A percentile compares a stretch with the other conserved stretches of the same genome.
phyloP scores from a whole-genome alignment of 2,888 invertebrate genomes.

The Agrotis segetum region DNA sequence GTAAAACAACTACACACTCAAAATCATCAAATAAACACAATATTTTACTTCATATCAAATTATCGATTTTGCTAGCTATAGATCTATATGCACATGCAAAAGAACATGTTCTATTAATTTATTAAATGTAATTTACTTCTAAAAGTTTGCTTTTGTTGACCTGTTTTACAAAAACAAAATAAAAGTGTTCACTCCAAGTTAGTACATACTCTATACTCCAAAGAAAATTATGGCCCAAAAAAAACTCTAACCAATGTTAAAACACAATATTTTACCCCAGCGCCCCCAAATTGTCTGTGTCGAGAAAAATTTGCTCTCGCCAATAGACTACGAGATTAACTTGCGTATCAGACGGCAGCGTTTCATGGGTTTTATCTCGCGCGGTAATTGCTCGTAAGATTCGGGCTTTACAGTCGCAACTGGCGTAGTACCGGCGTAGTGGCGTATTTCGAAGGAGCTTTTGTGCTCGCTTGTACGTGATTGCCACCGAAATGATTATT shows the following conservation, averaged over 20 bases:
- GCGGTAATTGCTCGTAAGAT: conserved; percentile 85
- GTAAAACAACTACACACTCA: not conserved
- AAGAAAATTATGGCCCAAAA: conserved; percentile 24
- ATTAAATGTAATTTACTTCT: not conserved
- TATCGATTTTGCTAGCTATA: not conserved
- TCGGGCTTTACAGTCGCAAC: conserved; percentile 76
- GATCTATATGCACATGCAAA: not conserved
- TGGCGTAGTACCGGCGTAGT: conserved; percentile 67
- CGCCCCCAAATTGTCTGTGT: conserved; percentile 59
- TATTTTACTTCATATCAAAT: not conserved
- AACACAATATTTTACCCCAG: conserved; percentile 49
- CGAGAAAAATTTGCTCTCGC: conserved; percentile 70
- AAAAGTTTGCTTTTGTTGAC: not conserved
- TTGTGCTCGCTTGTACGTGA: conserved; percentile 76
- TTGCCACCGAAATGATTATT: conserved; percentile 76
- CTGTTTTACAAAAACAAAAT: conserved; percentile 10
- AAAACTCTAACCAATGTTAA: conserved; percentile 45
- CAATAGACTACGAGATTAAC: conserved; percentile 72
- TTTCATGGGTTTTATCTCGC: conserved; percentile 82
- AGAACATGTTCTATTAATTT: not conserved
- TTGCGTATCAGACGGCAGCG: conserved; percentile 73
- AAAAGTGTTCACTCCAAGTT: conserved; percentile 8
- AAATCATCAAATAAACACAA: not conserved
- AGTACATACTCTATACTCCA: conserved; percentile 8
- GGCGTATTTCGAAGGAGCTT: conserved; percentile 73